phyloP scores from a whole-genome alignment of 2,888 invertebrate species.

The Ennomos quercinarius region DNA sequence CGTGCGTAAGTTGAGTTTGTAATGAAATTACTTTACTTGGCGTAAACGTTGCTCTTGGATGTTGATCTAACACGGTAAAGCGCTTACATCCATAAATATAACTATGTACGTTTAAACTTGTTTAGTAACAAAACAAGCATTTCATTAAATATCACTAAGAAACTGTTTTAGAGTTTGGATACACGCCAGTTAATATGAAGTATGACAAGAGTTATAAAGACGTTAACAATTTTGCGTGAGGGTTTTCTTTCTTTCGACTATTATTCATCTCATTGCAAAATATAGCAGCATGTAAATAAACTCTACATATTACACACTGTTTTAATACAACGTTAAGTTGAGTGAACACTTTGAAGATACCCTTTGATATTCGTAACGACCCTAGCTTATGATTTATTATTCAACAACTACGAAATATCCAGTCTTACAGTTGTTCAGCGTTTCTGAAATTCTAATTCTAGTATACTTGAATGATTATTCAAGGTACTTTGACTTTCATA shows the following conservation, averaged over 20 bases:
- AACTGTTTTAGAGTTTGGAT: slow-evolving; percentile 2
- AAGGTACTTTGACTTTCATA: slow-evolving; percentile 7
- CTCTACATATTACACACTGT: slow-evolving; percentile 52
- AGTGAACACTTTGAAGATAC: slow-evolving; percentile 69
- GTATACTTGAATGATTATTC: slow-evolving; percentile 19
- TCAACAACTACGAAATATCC: slow-evolving; percentile 60
- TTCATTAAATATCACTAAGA: slow-evolving; percentile 2
- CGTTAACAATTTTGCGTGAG: not conserved
- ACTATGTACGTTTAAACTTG: slow-evolving; percentile 1
- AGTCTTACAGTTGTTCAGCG: slow-evolving; percentile 48
- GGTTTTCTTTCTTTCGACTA: slow-evolving; percentile 2
- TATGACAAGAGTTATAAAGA: not conserved
- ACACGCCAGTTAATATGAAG: slow-evolving; percentile 13
- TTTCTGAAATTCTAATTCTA: slow-evolving; percentile 47
- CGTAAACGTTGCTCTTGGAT: slow-evolving; percentile 18
- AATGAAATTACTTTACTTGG: slow-evolving; percentile 21
- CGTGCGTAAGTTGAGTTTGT: not conserved
- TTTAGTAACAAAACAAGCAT: slow-evolving; percentile 5
- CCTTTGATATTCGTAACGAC: slow-evolving; percentile 67
- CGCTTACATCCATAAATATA: slow-evolving; percentile 1
- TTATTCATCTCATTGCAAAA: slow-evolving; percentile 24
- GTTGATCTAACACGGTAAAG: slow-evolving; percentile 23
- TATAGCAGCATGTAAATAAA: slow-evolving; percentile 41
- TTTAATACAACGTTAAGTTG: slow-evolving; percentile 66
- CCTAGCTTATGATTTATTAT: slow-evolving; percentile 72